Base-by-base conservation (phyloP, 2,888 invertebrate genomes). In the Elmis aenea region DNA sequence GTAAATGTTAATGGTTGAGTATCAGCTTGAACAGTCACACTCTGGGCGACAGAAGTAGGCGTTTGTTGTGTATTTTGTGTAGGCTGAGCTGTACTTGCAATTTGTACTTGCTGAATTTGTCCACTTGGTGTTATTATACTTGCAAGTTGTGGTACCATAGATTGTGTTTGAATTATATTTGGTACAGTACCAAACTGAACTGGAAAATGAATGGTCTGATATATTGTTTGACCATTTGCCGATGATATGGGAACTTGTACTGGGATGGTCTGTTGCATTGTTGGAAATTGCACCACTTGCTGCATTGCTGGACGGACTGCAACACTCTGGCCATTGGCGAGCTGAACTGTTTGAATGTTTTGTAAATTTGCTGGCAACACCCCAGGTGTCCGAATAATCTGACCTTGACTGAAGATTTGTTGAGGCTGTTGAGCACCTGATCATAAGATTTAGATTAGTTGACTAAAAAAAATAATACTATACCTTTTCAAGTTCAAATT, bases 121-220 rank as follows among this genome's bases (percentile, higher is more conserved):
- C 91, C 91, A 31, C 81, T 84, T 0, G 90, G 90, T 3, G 90
- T 88, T n/a, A 91, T 75, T 16, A 89, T 83, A 61, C 87, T 89
- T 0, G 89, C 79, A 48, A 87, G 69, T 66, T 88, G 89, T n/a
- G 88, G 89, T 61, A 89, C 80, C 42, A 66, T 61, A 5, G 58
- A 61, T 44, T 67, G 67, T 10, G 69, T 60, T 54, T 72, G 72
- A 13, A 74, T 67, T 20, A 79, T 73, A 27, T 79, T 75, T 0
- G 79, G 77, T 45, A 77, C 72, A 21, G 71, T 72, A 1, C 77
- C 71, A 24, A 90, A 79, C 66, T 93, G 93, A 10, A 94, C 75
- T 0, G 95, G 95, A 55, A 96, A 83, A 64, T 95, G 94, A 1
- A 96, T 85, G 0, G 95, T 94, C 66, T 96, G 95, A 67, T 92